Percentiles rank a stretch among this genome's conserved stretches.
These are phyloP conservation scores for Epinephelus coioides DNA, from an alignment of 2,797 vertebrate genomes.

Conservation along the genomic window DNA sequence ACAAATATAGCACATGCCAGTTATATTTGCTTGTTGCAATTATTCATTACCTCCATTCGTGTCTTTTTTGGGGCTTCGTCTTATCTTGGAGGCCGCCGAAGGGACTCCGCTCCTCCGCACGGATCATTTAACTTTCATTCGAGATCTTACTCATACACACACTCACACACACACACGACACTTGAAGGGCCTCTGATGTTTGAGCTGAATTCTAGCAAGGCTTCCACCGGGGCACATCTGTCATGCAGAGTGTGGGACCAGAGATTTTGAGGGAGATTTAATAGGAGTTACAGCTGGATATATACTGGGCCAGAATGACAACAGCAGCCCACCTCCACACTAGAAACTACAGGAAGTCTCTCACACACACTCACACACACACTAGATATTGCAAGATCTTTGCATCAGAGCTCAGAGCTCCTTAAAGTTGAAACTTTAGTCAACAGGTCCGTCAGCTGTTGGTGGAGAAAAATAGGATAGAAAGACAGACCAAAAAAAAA, in stretches of 20 bases:
- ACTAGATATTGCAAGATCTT: conserved; percentile 41
- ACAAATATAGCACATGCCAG: conserved; percentile 38
- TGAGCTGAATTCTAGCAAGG: conserved; percentile 33
- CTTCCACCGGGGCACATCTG: conserved; percentile 42
- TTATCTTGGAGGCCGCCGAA: conserved; percentile 49
- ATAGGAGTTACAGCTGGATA: conserved; percentile 44
- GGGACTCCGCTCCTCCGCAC: conserved; percentile 35
- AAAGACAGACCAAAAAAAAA: neutral
- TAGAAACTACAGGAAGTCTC: conserved; percentile 3
- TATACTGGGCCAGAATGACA: conserved; percentile 24
- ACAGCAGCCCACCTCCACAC: conserved; percentile 8
- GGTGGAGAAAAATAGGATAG: conserved; percentile 13
- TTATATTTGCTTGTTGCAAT: conserved; percentile 36
- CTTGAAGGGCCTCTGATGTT: conserved; percentile 48
- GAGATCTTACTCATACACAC: conserved; percentile 34
- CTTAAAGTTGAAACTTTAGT: conserved; percentile 29
- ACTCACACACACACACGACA: neutral
- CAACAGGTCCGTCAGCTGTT: conserved; percentile 67
- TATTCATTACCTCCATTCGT: conserved; percentile 46
- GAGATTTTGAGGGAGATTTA: conserved; percentile 41
- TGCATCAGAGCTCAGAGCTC: conserved; percentile 42
- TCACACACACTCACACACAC: conserved; percentile 2
- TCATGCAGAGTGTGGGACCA: conserved; percentile 39
- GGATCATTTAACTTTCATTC: conserved; percentile 72
- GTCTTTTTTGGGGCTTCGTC: conserved; percentile 26